Conservation (phyloP, 2,888 invertebrate species). For the Ditula angustiorana region DNA sequence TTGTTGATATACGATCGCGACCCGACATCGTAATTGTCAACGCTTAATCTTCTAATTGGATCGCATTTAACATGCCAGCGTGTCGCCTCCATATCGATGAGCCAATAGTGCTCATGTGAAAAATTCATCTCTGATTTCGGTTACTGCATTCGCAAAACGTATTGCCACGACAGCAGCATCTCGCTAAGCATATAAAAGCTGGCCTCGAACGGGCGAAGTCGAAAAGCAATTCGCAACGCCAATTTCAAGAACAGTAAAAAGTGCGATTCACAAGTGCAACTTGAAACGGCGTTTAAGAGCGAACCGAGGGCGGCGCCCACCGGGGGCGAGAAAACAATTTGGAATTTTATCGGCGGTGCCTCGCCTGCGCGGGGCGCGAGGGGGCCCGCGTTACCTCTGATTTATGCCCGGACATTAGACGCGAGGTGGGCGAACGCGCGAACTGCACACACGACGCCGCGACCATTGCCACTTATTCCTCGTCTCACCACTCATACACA, state of each 20-base stretch:
- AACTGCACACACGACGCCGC: conserved; percentile 69
- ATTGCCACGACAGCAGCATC: conserved; percentile 44
- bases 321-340: conserved; percentile 85
- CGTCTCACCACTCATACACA: conserved; percentile 46
- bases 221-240: conserved; percentile 81
- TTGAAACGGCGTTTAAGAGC: conserved; percentile 85
- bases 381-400: conserved; percentile 74
- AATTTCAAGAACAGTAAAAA: conserved; percentile 84
- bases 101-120: conserved; percentile 65
- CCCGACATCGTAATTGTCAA: conserved; percentile 83
- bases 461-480: conserved; percentile 66
- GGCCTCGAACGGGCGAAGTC: conserved; percentile 63
- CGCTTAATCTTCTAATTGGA: conserved; percentile 86
- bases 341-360: conserved; percentile 80
- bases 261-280: conserved; percentile 85
- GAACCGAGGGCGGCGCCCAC: conserved; percentile 83
- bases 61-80: conserved; percentile 84
- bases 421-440: conserved; percentile 69
- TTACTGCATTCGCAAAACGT: conserved; percentile 58
- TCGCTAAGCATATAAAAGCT: conserved; percentile 39
- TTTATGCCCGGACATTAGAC: conserved; percentile 79
- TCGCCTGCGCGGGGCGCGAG: conserved; percentile 60
- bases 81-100: conserved; percentile 64
- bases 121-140: conserved; percentile 56
- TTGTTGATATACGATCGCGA: conserved; percentile 85